Base-by-base conservation (phyloP, 1,140 invertebrate species). In the Drosophila biarmipes region DNA sequence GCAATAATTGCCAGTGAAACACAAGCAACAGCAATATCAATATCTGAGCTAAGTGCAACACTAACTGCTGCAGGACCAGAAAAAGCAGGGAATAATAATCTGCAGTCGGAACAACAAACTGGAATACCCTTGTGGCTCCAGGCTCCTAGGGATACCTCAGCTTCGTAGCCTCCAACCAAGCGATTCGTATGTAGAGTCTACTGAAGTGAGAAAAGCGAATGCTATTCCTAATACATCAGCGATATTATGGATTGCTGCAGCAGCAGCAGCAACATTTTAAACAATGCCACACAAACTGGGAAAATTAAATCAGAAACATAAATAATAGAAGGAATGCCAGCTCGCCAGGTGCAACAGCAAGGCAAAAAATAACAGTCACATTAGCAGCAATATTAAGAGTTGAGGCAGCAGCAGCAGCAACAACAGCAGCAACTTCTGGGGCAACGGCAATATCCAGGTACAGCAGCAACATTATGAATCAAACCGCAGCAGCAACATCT, bases 1-100 rank as follows among this genome's bases (percentile, higher is more conserved):
- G 40, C 61, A 43, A 68, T 68, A 55, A 68, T 67, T 67, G 63
- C 63, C 17, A 64, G 24, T 67, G 38, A 53, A 67, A 63, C 43
- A 63, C 24, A 66, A 53, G 19, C 62, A 64, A 34, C 46, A 45
- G 58, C 58, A 64, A 64, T 68, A 69, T 55, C 48, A 42, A 68
- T 67, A 67, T 42, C 63, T 49, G 34, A 62, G 10, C 35, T 40
- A 62, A 62, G 58, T 62, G 58, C 58, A 58, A 62, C 40, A 58
- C 35, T 15, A 58, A 62, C 58, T 62, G 53, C 58, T 19, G 58
- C 57, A n/a, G 21, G 6, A 43, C 10, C 21, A 12, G 8, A 34
- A 31, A 40, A 43, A 49, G 19, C n/a, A 42, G 8, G 2, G 4
- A 34, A 31, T 40, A 54, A 31, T 27, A 53, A 67, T 68, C 62